phyloP scores from a whole-genome alignment of 2,888 invertebrate species.

The Ennomos quercinarius region DNA sequence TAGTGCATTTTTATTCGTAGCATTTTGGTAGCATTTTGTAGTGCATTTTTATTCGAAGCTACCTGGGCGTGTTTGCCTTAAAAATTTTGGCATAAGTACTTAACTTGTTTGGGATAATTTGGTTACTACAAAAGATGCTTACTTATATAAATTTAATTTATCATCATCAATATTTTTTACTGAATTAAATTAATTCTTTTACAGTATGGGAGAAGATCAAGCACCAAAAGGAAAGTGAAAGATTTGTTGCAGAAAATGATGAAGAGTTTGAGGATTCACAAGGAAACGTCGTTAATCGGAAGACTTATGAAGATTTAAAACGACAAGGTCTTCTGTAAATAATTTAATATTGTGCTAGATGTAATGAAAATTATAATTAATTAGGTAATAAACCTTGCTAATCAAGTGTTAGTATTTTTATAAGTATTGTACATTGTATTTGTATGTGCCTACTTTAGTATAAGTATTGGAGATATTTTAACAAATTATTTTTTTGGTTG shows the following conservation, averaged over 20 bases:
- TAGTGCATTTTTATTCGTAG: too few species aligned
- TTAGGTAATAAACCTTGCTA: constrained; percentile 4
- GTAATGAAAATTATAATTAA: constrained; percentile 1
- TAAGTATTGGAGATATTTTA: too few species aligned
- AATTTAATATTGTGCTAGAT: constrained; percentile 6
- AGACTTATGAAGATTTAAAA: constrained; percentile 99
- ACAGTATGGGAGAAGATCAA: constrained; percentile 99
- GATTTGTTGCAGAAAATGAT: constrained; percentile 98
- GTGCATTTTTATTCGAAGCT: too few species aligned
- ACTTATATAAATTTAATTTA: too few species aligned
- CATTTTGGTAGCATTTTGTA: too few species aligned
- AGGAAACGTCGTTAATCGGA: constrained; percentile 99
- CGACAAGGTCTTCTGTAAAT: constrained; percentile 96
- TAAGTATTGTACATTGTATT: too few species aligned
- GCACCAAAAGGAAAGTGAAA: constrained; percentile 96
- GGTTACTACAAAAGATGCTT: too few species aligned
- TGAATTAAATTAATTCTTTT: constrained; percentile 52
- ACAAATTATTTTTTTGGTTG: too few species aligned
- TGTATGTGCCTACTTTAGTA: too few species aligned
- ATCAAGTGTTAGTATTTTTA: neutral
- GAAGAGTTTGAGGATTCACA: constrained; percentile 99
- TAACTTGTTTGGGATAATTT: too few species aligned
- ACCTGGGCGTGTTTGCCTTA: too few species aligned
- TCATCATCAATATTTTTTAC: neutral
- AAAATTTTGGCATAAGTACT: too few species aligned